Conservation (phyloP, 35 echinoderm and acorn worm genomes). For the Apostichopus parvimensis region DNA sequence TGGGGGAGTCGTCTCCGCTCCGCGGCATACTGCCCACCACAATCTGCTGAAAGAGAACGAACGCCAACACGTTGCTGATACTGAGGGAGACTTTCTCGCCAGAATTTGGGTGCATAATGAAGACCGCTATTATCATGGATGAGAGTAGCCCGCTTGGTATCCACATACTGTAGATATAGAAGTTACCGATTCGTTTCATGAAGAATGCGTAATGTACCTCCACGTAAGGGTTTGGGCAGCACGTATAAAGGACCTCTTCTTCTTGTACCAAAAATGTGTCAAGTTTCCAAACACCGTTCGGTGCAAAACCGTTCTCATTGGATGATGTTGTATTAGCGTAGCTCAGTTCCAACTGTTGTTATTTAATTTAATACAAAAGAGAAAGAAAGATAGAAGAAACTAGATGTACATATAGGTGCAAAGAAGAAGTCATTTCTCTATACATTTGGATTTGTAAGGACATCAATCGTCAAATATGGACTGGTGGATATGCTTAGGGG, state of each 20-base stretch:
- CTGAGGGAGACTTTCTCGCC: conserved; percentile 67
- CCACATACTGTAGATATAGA: conserved; percentile 56
- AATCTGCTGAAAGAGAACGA: conserved; percentile 74
- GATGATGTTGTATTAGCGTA: conserved; percentile 8
- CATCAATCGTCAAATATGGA: no score
- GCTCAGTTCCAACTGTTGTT: not conserved
- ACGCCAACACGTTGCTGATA: conserved; percentile 66
- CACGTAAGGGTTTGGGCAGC: conserved; percentile 26
- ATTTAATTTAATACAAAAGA: not conserved
- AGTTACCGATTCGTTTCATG: conserved; percentile 37
- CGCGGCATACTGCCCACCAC: conserved; percentile 66
- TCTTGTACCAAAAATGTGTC: not conserved
- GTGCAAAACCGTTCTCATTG: conserved; percentile 1
- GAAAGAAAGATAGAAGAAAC: no score
- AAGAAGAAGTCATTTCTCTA: no score
- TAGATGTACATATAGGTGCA: no score
- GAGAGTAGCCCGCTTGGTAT: conserved; percentile 57
- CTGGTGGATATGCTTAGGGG: no score
- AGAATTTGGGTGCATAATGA: conserved; percentile 59
- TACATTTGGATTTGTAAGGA: no score
- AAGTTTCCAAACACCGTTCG: conserved; percentile 45
- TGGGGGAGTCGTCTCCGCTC: conserved; percentile 51
- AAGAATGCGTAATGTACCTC: conserved; percentile 47
- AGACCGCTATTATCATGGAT: conserved; percentile 44
- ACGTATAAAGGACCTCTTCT: not conserved